Percentiles rank a stretch among this genome's conserved stretches.
These are phyloP conservation scores for Eupeodes luniger DNA, from an alignment of 2,888 invertebrate genomes.

Conservation along the genomic window DNA sequence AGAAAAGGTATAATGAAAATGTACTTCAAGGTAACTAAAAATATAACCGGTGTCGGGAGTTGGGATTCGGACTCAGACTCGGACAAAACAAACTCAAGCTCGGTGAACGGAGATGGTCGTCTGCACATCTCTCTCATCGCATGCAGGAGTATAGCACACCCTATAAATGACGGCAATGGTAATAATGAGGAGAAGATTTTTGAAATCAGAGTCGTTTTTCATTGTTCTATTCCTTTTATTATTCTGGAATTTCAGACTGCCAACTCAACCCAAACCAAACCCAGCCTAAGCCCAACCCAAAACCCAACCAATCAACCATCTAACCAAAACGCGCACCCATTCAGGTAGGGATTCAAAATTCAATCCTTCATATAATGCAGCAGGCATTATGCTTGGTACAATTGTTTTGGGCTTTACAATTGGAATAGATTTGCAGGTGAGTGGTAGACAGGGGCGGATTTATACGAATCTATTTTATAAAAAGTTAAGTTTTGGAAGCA, in stretches of 20 bases:
- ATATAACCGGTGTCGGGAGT: too few relatives aligned
- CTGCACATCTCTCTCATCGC: not conserved
- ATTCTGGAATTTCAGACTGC: conserved; percentile 47
- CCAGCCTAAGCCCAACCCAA: too few relatives aligned
- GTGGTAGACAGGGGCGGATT: not conserved
- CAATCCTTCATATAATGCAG: conserved; percentile 60
- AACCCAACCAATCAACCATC: not conserved
- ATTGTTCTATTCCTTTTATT: conserved; percentile 68
- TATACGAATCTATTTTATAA: too few relatives aligned
- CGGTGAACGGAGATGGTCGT: not conserved
- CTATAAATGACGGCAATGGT: conserved; percentile 49
- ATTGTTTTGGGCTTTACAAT: conserved; percentile 57
- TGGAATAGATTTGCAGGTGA: conserved; percentile 10
- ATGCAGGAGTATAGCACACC: too few relatives aligned
- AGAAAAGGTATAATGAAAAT: not conserved
- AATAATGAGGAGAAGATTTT: conserved; percentile 66
- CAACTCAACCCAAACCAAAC: not conserved
- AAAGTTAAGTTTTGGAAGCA: too few relatives aligned
- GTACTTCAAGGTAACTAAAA: conserved; percentile 46
- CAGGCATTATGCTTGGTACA: conserved; percentile 38
- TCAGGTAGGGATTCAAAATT: conserved; percentile 61
- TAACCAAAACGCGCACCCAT: conserved; percentile 47
- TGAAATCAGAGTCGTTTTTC: conserved; percentile 66
- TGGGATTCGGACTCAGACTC: too few relatives aligned
- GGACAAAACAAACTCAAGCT: conserved; percentile 1